phyloP scores from a whole-genome alignment of 2,888 invertebrate genomes.

The Dynastes tityus region DNA sequence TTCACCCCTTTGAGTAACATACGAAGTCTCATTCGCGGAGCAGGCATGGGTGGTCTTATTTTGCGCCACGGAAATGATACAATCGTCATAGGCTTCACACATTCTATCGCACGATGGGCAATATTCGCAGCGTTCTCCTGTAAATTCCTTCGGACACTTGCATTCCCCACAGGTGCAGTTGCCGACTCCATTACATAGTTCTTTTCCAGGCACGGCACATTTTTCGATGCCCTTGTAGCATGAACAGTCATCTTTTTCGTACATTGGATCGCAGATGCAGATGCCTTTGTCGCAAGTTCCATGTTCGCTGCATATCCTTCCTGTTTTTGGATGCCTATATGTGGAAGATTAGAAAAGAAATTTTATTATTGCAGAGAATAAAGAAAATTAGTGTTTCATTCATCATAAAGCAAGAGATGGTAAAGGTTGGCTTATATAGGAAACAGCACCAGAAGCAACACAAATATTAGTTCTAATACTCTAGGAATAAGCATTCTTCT shows the following conservation, averaged over 20 bases:
- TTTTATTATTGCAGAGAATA: neutral
- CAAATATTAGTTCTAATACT: too few relatives aligned
- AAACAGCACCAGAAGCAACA: too few relatives aligned
- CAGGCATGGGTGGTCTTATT: constrained; percentile 48
- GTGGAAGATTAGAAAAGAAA: constrained; percentile 16
- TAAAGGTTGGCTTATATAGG: too few relatives aligned
- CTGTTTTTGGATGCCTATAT: constrained; percentile 60
- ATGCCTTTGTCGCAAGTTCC: constrained; percentile 85
- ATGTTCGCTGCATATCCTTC: constrained; percentile 74
- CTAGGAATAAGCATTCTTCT: constrained; percentile 62
- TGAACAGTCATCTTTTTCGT: constrained; percentile 75
- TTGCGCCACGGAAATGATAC: constrained; percentile 60
- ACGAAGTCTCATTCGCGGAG: constrained; percentile 48
- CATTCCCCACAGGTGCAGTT: constrained; percentile 81
- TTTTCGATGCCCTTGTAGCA: constrained; percentile 72
- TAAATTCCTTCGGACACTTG: constrained; percentile 64
- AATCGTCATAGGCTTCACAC: constrained; percentile 72
- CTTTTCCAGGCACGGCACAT: constrained; percentile 73
- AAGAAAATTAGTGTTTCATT: neutral
- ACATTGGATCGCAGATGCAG: constrained; percentile 79
- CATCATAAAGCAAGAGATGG: too few relatives aligned
- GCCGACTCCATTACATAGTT: constrained; percentile 82
- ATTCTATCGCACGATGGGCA: constrained; percentile 72
- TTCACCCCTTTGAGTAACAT: constrained; percentile 43
- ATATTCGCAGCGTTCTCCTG: constrained; percentile 73